Evolutionary conservation across 2,113 vertebrate genomes (phyloP), one percentile per base, ranked within the genome.

Genomic region (Erpornis zantholeuca): DNA sequence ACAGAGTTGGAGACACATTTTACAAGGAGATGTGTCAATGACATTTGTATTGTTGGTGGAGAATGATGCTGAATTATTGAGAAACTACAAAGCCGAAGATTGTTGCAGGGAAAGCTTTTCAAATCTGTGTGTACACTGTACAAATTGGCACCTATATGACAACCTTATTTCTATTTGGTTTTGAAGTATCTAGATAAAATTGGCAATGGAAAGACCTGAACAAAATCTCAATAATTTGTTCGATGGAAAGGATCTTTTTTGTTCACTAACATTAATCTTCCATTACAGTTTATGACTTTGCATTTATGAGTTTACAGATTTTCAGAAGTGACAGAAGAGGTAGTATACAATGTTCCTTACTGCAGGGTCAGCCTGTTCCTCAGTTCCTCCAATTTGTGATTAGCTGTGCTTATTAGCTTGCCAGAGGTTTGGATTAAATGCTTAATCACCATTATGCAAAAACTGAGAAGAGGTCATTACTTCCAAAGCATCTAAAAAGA

Each of bases 321-420:
- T 94, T 94, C 84, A 91, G 28, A 92, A 87, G 92, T 77, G 88
- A 75, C 70, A 70, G 61, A 73, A 96, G 96, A 89, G 52, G 45
- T 65, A n/a, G 88, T 49, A 12, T 44, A 79, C 18, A 35, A 69
- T 92, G 71, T 86, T 95, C 94, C 89, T 88, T 92, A 31, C 68
- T 76, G 45, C 72, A 83, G 68, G 47, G 44, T 78, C 86, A 84
- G 89, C 38, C 59, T 91, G 77, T 59, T 59, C 80, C 79, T 95
- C 84, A 71, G 68, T 92, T 92, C 69, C 70, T 91, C 63, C 29
- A 38, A 9, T 75, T 70, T 68, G 38, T 68, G 71, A 87, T 92
- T 86, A 91, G 73, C 81, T 76, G 28, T 88, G 64, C 52, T 91
- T 84, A 83, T 81, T 82, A 53, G 24, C 52, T 97, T 95, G 86